Evolutionary conservation across 2,888 invertebrate genomes (phyloP), one percentile per base, ranked within the genome.

Genomic region (Thymelicus lineola): DNA sequence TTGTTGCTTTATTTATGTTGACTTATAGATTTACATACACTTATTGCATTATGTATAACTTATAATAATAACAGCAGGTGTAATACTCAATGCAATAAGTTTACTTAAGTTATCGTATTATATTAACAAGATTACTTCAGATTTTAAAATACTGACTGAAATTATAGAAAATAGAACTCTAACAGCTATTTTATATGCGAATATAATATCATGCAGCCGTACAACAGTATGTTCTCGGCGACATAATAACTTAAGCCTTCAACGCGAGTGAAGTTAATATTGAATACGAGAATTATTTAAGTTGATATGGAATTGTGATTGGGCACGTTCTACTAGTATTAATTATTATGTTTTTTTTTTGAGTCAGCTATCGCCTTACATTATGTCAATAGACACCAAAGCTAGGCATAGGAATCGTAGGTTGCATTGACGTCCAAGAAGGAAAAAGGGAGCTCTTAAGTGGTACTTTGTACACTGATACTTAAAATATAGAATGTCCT

Each of bases 221-320:
- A 60, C 5, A 42, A 67, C 48, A 60, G 17, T 53, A 66, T 66
- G 66, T 59, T 14, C 17, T 12, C 20, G 65, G 65, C 28, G 66
- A 60, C 66, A 66, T 59, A 60, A 53, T 60, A 65, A 42, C 20
- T 57, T 65, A 65, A 57, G 66, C 66, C 53, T 53, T 67, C 53
- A 42, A 38, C n/a, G 12, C 59, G 59, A 50, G n/a, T 20, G 17
- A 55, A 58, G 28, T n/a, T 36, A 50, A 58, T 66, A 66, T 60
- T 66, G 71, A 69, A 63, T 66, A 66, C 46, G 28, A 46, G 66
- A 69, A 70, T 70, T 45, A 12, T 53, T 53, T 20, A 53, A 20
- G 7, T 53, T 53, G 20, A 53, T 53, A 12, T 17, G 53, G 20
- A 9, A 17, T 15, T 50, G 50, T 0, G 50, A 50, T 17, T 50